Percentiles rank a stretch among this genome's conserved stretches.
These are phyloP conservation scores for Leiothrix lutea DNA, from an alignment of 2,113 vertebrate genomes.

Conservation along the genomic window DNA sequence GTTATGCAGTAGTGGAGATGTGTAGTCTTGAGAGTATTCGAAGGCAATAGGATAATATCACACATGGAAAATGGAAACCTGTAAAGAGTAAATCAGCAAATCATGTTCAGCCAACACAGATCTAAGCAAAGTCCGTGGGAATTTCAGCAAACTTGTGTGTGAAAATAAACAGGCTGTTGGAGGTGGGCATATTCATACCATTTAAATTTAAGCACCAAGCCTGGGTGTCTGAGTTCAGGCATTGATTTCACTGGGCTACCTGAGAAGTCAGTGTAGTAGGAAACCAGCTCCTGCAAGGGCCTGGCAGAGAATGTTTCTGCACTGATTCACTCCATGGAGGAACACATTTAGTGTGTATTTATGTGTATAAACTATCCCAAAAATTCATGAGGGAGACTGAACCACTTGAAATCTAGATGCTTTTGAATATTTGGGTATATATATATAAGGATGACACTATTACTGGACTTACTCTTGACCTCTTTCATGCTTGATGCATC, in stretches of 20 bases:
- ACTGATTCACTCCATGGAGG: not conserved
- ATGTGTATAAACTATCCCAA: not conserved
- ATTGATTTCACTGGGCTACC: not conserved
- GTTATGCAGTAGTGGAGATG: not conserved
- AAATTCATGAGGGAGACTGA: not conserved
- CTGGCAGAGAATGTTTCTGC: not conserved
- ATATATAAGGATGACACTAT: not conserved
- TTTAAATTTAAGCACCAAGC: not conserved
- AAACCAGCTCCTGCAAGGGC: not conserved
- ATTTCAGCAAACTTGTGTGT: not conserved
- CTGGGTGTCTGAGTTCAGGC: not conserved
- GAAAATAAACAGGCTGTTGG: not conserved
- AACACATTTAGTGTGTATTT: not conserved
- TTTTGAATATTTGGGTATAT: constrained; percentile 11
- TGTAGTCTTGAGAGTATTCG: not conserved
- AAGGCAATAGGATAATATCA: not conserved
- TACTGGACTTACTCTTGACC: constrained; percentile 20
- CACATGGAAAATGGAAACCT: not conserved
- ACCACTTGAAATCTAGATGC: not conserved
- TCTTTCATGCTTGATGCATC: constrained; percentile 39
- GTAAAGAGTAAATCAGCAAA: not conserved
- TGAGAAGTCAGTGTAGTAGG: not conserved
- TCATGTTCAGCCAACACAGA: not conserved
- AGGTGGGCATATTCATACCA: not conserved
- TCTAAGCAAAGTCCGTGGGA: not conserved